These are phyloP conservation scores for Gorsachius magnificus DNA, from an alignment of 2,797 vertebrate species.

Conservation along the genomic window DNA sequence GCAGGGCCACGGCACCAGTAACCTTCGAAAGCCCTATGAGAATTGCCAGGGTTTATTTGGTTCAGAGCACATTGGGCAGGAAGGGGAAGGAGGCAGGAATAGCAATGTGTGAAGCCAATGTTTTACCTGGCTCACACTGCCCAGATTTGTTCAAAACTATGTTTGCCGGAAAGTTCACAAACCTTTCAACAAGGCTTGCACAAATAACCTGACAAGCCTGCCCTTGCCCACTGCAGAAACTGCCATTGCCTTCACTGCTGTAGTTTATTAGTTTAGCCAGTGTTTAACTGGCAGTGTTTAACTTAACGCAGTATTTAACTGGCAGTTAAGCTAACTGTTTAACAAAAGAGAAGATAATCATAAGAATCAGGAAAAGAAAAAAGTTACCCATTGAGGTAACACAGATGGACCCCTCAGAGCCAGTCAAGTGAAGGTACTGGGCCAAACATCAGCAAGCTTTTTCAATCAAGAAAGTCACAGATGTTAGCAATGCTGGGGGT, in stretches of 20 bases:
- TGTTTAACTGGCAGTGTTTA: neutral
- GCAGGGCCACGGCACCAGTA: neutral
- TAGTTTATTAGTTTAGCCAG: neutral
- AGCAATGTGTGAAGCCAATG: fast-evolving
- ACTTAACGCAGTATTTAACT: neutral
- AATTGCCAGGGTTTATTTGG: neutral
- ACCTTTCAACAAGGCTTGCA: neutral
- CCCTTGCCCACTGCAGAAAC: neutral
- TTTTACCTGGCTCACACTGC: neutral
- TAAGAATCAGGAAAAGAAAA: neutral
- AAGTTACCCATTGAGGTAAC: neutral
- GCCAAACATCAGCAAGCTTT: neutral
- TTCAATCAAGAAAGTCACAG: neutral
- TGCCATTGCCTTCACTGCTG: neutral
- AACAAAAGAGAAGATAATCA: neutral
- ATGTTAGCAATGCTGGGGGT: neutral
- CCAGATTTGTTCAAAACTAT: neutral
- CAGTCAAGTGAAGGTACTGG: neutral
- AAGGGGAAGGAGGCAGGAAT: neutral
- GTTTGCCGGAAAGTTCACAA: neutral
- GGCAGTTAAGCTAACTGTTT: neutral
- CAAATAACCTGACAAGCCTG: neutral
- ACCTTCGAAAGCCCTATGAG: neutral
- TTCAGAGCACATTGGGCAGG: neutral
- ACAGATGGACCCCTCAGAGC: neutral